These are phyloP conservation scores for Trichonephila inaurata DNA, from an alignment of 1,140 invertebrate genomes.

Conservation along the genomic window DNA sequence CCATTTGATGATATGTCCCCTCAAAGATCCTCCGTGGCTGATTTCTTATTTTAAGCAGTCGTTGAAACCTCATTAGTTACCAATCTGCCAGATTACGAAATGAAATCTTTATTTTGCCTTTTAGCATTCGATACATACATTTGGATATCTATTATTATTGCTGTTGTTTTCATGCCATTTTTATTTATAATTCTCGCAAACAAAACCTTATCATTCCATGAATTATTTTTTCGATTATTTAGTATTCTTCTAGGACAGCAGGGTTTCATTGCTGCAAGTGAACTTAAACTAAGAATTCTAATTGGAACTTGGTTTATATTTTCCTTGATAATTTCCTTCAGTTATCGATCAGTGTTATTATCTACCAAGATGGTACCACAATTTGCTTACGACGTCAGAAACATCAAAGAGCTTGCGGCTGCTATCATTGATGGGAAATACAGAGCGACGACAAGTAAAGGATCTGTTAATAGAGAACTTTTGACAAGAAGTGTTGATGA, in stretches of 20 bases:
- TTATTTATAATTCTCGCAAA: neutral
- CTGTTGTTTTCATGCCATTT: neutral
- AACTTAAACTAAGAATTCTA: neutral
- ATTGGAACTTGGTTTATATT: neutral
- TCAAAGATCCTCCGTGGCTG: neutral
- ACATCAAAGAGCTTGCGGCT: constrained; percentile 24
- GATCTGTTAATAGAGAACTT: constrained; percentile 28
- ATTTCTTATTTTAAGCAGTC: constrained; percentile 21
- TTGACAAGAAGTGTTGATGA: neutral
- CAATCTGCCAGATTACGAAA: neutral
- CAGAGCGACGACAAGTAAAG: neutral
- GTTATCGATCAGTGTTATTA: neutral
- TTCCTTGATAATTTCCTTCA: neutral
- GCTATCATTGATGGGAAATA: neutral
- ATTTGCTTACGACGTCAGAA: neutral
- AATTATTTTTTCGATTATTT: neutral
- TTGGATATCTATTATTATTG: neutral
- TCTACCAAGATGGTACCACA: constrained; percentile 5
- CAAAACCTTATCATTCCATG: neutral
- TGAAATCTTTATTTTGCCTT: neutral
- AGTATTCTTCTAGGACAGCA: neutral
- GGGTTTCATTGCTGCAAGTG: neutral
- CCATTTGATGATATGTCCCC: neutral
- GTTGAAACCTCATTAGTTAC: constrained; percentile 37
- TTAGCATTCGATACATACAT: neutral